Evolutionary conservation across 1,140 invertebrate species (phyloP), one percentile per base, ranked within the genome.

Genomic region (Diabrotica virgifera): DNA sequence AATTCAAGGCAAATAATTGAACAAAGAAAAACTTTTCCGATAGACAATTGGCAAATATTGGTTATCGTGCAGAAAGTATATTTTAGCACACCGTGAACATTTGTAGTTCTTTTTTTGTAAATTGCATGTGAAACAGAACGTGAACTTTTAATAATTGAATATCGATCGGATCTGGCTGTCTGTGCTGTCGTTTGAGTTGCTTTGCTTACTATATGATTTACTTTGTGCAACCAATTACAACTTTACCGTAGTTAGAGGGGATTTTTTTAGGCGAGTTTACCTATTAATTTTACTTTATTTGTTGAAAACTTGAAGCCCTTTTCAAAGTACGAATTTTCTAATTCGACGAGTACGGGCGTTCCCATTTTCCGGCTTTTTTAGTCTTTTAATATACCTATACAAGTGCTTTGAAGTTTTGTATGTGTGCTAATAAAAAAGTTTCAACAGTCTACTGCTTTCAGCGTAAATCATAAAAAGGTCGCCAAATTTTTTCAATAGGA

Each of bases 101-200:
- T 46, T 46, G 40, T 46, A 46, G 2, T 57, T 57, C 10, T 57
- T 59, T 62, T 62, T 53, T 62, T 54, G 24, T 13, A 38, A 38
- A 53, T 58, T 52, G 62, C 38, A 58, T 64, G 60, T 70, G 66
- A 63, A 67, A 64, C 62, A 61, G 57, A 66, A 67, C 58, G 65
- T 67, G 65, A 64, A 68, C 63, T 64, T 68, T 68, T 68, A 68
- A 68, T 68, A 68, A 68, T 68, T 61, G 66, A 68, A 68, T 68
- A 68, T 68, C 55, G 66, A 68, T 59, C 59, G 59, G 37, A 35
- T 7, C 36, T 38, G 51, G 54, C 59, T 57, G 58, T 59, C 14
- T 54, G 37, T 54, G n/a, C 51, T 54, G 36, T 59, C 64, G 37
- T 55, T 51, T 36, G 54, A 35, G 50, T 54, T 61, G 55, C 59